These are phyloP conservation scores for Melikaiella ostensackeni DNA, from an alignment of 2,888 invertebrate species.

Conservation along the genomic window DNA sequence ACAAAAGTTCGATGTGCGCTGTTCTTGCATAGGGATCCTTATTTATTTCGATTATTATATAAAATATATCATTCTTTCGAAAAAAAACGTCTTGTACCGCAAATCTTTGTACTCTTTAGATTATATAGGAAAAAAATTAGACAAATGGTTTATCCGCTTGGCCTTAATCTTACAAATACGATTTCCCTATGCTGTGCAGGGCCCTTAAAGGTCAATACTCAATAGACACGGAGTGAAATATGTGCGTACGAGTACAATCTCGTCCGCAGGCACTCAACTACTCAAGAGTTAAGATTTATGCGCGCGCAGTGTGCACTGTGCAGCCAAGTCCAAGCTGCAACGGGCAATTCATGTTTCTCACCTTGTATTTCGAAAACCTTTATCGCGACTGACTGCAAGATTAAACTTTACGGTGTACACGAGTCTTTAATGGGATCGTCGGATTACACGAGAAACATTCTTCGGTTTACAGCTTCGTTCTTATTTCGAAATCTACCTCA, in stretches of 20 bases:
- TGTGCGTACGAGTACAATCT: conserved; percentile 10
- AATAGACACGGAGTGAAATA: conserved; percentile 21
- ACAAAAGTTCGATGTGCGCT: too few species aligned
- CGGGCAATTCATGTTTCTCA: background rate
- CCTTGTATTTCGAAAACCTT: background rate
- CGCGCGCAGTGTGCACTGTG: background rate
- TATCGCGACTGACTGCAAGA: background rate
- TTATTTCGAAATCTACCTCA: background rate
- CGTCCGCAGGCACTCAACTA: conserved; percentile 11
- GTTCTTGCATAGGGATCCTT: too few species aligned
- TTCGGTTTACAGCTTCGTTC: background rate
- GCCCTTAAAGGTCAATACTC: background rate
- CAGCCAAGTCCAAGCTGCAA: background rate
- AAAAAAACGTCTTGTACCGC: too few species aligned
- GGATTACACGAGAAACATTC: background rate
- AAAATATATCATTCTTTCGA: too few species aligned
- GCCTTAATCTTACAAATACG: too few species aligned
- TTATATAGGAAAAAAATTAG: too few species aligned
- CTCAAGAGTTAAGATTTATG: conserved; percentile 34
- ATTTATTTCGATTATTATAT: too few species aligned
- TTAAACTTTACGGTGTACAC: background rate
- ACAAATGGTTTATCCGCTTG: too few species aligned
- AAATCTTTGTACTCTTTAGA: too few species aligned
- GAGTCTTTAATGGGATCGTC: background rate
- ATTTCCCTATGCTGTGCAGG: too few species aligned